Base-by-base conservation (phyloP, 2,797 vertebrate species). In the Hipposideros larvatus region DNA sequence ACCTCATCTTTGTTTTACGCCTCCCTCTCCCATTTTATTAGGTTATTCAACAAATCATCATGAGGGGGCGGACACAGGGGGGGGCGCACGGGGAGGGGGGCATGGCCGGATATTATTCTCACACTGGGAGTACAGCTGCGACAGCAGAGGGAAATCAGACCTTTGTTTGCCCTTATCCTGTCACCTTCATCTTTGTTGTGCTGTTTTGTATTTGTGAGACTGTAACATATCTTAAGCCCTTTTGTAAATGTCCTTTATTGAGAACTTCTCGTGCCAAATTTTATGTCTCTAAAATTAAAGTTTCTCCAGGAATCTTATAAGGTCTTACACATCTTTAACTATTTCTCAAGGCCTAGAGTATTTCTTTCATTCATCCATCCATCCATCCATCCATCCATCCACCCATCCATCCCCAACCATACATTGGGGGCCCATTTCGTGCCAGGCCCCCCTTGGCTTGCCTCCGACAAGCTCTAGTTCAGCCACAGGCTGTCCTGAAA, bases 271-370 rank as follows among this genome's bases (percentile, higher is more conserved):
- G 13, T 51, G 68, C 43, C 61, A 83, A 78, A 51, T 63, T 37
- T 57, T 26, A 61, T 74, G 15, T 86, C 63, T 88, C 46, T 73
- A 77, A 66, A 92, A 73, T 73, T 55, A 55, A 83, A 83, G 61
- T 77, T 82, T 70, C 68, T 90, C 51, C 10, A 37, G 53, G 31
- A 65, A 51, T 63, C 21, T 1, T n/a, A 15, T 65, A 43, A 43
- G 82, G 86, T 78, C 22, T 70, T 59, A 13, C n/a, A 83, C 3
- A 78, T 31, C 31, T 82, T 66, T 48, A 21, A 83, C 28, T 66
- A 24, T 53, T 46, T 31, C 1, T 71, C 24, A 11, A 37, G 34
- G 24, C 63, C 73, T 75, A 63, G 66, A 28, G 31, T 37, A 31
- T 68, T 71, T 70, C 26, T 5, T 34, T 8, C 53, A 21, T 77